A percentile compares a stretch with the other conserved stretches of the same genome.
phyloP scores from a whole-genome alignment of 2,113 vertebrate species.

The Spheniscus mendiculus region DNA sequence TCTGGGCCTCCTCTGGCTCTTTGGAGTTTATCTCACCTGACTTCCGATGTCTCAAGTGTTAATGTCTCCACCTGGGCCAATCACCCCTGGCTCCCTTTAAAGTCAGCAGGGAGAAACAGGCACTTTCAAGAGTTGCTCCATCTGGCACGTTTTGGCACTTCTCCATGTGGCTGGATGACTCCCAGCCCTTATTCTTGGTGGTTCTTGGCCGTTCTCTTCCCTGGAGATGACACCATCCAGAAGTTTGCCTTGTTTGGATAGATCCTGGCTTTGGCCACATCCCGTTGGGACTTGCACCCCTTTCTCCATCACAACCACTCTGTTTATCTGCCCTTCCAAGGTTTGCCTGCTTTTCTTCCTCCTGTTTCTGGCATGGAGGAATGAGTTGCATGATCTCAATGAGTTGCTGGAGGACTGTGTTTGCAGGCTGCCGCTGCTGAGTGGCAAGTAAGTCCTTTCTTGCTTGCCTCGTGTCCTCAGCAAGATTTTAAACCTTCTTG shows the following conservation, averaged over 20 bases:
- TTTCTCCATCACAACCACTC: not conserved
- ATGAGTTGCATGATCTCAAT: not conserved
- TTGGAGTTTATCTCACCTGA: not conserved
- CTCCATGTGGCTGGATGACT: not conserved
- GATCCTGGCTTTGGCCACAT: not conserved
- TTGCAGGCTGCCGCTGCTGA: not conserved
- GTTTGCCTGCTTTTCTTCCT: not conserved
- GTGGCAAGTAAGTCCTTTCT: not conserved
- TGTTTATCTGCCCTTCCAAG: not conserved
- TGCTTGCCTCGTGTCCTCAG: not conserved
- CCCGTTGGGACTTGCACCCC: not conserved
- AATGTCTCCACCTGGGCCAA: not conserved
- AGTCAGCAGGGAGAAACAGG: not conserved
- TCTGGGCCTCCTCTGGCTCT: not conserved
- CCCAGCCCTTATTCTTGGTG: not conserved
- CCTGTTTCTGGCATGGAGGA: not conserved
- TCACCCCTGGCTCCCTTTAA: not conserved
- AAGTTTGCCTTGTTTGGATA: not conserved
- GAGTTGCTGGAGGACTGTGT: not conserved
- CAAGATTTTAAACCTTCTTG: not conserved
- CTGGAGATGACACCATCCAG: not conserved
- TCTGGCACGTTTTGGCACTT: not conserved
- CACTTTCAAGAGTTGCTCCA: not conserved
- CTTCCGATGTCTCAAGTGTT: rapidly evolving
- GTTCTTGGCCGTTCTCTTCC: not conserved